A percentile compares a stretch with the other conserved stretches of the same genome.
phyloP scores from a whole-genome alignment of 53 echinoderm and acorn worm genomes.

The Apostichopus leukothele region DNA sequence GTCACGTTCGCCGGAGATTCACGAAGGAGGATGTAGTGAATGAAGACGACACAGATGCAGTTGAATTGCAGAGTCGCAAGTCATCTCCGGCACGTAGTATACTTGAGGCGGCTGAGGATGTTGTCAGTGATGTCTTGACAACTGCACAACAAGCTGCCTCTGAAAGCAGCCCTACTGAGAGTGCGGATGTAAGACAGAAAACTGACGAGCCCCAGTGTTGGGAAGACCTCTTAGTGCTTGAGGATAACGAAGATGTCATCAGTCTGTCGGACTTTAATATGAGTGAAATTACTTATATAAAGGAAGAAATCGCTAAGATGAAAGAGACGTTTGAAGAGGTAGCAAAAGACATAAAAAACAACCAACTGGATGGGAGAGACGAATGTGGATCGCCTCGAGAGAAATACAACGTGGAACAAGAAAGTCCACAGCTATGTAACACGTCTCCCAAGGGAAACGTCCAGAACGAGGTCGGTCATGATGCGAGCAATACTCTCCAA shows the following conservation, averaged over 20 bases:
- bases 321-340: constrained; percentile 13
- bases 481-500: too few species aligned
- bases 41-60: not conserved
- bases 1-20: not conserved
- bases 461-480: too few species aligned
- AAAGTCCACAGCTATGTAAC: not conserved
- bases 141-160: not conserved
- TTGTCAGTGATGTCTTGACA: constrained; percentile 17
- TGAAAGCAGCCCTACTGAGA: not conserved
- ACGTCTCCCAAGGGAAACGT: not conserved
- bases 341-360: not conserved
- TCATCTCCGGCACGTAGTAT: not conserved
- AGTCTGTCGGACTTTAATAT: constrained; percentile 39
- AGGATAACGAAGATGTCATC: not conserved
- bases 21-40: not conserved
- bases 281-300: constrained; percentile 18
- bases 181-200: not conserved
- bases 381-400: not conserved
- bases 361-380: not conserved
- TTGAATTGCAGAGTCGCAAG: not conserved
- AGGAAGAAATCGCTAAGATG: constrained; percentile 22
- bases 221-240: constrained; percentile 35
- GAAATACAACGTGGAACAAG: not conserved
- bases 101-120: constrained; percentile 1
- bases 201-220: constrained; percentile 7